Conservation (phyloP, 2,797 vertebrate species). For the Nasua narica region DNA sequence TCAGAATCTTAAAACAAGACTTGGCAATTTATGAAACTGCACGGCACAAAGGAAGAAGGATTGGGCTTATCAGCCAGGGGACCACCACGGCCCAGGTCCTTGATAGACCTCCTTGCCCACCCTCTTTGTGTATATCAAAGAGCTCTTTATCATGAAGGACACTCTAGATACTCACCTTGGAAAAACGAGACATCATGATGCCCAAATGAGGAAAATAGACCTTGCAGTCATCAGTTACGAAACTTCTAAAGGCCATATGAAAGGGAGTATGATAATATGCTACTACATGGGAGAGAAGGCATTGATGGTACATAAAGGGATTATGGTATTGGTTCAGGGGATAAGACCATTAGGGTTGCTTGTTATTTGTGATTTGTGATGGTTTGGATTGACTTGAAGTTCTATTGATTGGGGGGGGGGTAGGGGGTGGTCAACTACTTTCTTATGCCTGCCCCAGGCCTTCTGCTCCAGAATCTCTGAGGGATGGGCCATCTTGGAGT, state of each 20-base stretch:
- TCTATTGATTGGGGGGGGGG: not conserved
- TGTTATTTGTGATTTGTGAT: not conserved
- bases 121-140: not conserved
- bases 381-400: not conserved
- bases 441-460: not conserved
- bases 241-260: slow-evolving; percentile 13
- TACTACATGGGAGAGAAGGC: not conserved
- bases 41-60: not conserved
- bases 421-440: not conserved
- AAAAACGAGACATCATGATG: not conserved
- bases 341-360: not conserved
- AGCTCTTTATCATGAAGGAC: not conserved
- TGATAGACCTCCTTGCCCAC: not conserved
- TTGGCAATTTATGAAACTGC: not conserved
- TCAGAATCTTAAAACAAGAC: not conserved
- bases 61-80: accelerated
- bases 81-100: not conserved
- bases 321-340: not conserved
- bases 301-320: not conserved
- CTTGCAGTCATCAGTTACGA: not conserved
- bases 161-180: not conserved
- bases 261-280: not conserved
- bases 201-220: slow-evolving; percentile 3
- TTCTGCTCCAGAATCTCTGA: not conserved
- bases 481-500: not conserved